Evolutionary conservation across 2,888 invertebrate genomes (phyloP).

Genomic region (Matsumyia berberina): DNA sequence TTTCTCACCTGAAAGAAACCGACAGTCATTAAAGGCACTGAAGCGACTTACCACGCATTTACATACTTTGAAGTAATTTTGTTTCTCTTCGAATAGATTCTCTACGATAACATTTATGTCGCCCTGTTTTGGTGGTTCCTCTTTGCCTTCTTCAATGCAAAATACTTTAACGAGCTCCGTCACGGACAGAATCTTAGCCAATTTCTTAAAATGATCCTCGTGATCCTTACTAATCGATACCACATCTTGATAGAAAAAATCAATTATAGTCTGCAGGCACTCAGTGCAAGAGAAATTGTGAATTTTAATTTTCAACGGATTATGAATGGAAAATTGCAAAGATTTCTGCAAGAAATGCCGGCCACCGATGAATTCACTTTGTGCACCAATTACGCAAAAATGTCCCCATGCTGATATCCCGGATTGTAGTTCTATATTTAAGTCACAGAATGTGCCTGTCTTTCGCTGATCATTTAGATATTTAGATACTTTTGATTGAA

Average conservation of each 20-base stretch:
- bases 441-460: constrained; percentile 82
- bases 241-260: constrained; percentile 83
- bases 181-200: constrained; percentile 81
- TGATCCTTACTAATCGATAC: constrained; percentile 82
- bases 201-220: constrained; percentile 81
- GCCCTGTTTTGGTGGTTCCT: constrained; percentile 48
- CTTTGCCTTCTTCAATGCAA: constrained; percentile 77
- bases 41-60: neutral
- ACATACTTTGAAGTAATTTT: constrained; percentile 83
- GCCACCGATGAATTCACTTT: constrained; percentile 81
- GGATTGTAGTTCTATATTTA: constrained; percentile 79
- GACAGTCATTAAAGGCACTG: neutral
- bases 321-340: constrained; percentile 82
- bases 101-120: constrained; percentile 78
- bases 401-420: constrained; percentile 79
- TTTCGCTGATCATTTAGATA: constrained; percentile 82
- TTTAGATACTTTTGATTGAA: constrained; percentile 82
- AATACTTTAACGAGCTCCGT: constrained; percentile 81
- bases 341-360: constrained; percentile 80
- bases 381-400: constrained; percentile 83
- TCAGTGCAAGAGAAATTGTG: constrained; percentile 81
- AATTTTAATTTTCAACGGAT: constrained; percentile 82
- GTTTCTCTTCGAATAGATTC: constrained; percentile 81
- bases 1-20: constrained; percentile 49
- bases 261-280: constrained; percentile 82